Evolutionary conservation across 1,140 invertebrate species (phyloP).

Genomic region (Mamestra configurata): DNA sequence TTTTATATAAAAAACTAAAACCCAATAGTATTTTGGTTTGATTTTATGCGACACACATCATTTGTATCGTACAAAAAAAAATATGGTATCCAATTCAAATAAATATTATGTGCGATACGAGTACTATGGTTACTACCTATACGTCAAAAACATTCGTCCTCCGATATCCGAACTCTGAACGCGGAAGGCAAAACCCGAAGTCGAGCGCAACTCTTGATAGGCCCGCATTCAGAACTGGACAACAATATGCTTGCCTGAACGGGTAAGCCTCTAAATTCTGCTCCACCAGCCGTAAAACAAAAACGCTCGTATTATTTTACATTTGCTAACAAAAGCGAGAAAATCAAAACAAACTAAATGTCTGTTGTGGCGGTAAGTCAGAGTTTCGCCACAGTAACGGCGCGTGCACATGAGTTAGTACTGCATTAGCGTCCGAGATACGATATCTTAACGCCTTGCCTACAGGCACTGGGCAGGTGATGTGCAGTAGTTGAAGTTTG

Average conservation of each 20-base stretch:
- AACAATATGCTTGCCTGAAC: not conserved
- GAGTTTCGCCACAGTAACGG: conserved; percentile 72
- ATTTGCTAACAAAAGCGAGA: conserved; percentile 40
- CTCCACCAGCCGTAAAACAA: conserved; percentile 15
- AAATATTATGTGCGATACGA: too few relatives aligned
- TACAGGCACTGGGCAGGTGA: conserved; percentile 29
- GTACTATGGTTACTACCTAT: too few relatives aligned
- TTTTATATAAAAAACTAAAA: too few relatives aligned
- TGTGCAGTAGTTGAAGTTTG: conserved; percentile 34
- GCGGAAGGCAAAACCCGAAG: not conserved
- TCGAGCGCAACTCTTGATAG: not conserved
- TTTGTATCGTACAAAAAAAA: too few relatives aligned
- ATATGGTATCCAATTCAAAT: too few relatives aligned
- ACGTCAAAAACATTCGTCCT: too few relatives aligned
- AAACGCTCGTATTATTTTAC: conserved; percentile 30
- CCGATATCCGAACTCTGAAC: too few relatives aligned
- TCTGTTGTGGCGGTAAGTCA: conserved; percentile 51
- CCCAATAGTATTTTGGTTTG: too few relatives aligned
- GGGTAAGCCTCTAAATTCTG: not conserved
- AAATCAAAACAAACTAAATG: conserved; percentile 52
- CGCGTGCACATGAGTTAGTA: conserved; percentile 80
- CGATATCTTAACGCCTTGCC: conserved; percentile 74
- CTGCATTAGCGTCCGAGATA: conserved; percentile 80
- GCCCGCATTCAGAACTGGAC: not conserved
- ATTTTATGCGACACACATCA: too few relatives aligned